Percentiles rank a stretch among this genome's conserved stretches.
These are phyloP conservation scores for Mastomys natalensis DNA, from an alignment of 2,113 vertebrate genomes.

Conservation along the genomic window DNA sequence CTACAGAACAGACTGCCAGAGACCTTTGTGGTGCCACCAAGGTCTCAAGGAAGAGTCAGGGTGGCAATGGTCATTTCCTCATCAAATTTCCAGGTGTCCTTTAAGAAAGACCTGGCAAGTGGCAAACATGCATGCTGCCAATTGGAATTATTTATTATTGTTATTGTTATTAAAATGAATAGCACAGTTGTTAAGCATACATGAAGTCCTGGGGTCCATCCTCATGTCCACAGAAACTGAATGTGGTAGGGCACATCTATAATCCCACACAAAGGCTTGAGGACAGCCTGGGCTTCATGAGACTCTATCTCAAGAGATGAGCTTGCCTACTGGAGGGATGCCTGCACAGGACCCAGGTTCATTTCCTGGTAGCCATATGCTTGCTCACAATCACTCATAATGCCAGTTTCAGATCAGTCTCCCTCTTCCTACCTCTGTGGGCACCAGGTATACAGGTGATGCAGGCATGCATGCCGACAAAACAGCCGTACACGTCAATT, in stretches of 20 bases:
- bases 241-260: too few relatives aligned
- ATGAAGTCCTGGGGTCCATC: background rate
- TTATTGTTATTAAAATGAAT: background rate
- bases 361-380: background rate
- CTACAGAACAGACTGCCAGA: background rate
- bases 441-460: background rate
- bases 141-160: background rate
- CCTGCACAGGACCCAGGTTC: background rate
- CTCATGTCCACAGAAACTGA: background rate
- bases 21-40: background rate
- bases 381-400: background rate
- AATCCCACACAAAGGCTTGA: background rate
- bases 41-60: background rate
- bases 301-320: background rate
- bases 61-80: background rate
- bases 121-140: background rate
- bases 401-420: background rate
- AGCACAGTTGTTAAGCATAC: background rate
- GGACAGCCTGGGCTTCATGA: background rate
- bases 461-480: background rate
- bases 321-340: background rate
- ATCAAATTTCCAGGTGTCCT: background rate
- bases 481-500: background rate
- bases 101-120: constrained; percentile 1
- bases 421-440: background rate